Conservation (phyloP, 2,888 invertebrate genomes). For the Pimpla rufipes region DNA sequence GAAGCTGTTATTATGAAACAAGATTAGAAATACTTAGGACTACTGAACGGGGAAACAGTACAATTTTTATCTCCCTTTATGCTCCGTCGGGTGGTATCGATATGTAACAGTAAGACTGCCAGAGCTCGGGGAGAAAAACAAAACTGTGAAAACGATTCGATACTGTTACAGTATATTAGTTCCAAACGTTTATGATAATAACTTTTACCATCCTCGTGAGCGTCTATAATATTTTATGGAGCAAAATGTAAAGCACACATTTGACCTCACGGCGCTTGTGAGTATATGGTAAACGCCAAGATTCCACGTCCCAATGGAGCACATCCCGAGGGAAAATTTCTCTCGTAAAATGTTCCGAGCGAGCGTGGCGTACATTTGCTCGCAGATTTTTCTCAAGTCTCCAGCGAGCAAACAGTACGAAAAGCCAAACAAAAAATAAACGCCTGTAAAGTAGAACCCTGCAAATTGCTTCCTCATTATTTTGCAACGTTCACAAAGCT, state of each 20-base stretch:
- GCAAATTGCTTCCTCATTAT: not conserved
- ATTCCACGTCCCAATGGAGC: not conserved
- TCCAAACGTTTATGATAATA: too few relatives aligned
- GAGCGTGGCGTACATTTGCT: not conserved
- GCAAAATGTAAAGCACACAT: not conserved
- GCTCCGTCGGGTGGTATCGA: too few relatives aligned
- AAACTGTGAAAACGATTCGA: too few relatives aligned
- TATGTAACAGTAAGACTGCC: too few relatives aligned
- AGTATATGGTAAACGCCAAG: not conserved
- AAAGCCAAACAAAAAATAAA: not conserved
- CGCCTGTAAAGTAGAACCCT: not conserved
- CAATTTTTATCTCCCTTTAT: too few relatives aligned
- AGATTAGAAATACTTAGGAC: too few relatives aligned
- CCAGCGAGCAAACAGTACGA: not conserved
- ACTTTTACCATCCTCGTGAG: not conserved
- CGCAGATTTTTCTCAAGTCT: not conserved
- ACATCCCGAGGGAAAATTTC: not conserved
- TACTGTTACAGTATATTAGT: too few relatives aligned
- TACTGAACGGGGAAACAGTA: too few relatives aligned
- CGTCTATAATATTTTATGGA: not conserved
- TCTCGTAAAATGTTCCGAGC: not conserved
- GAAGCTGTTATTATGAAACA: too few relatives aligned
- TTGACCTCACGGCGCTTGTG: not conserved
- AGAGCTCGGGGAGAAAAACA: too few relatives aligned
- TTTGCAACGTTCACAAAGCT: not conserved